A percentile compares a stretch with the other conserved stretches of the same genome.
phyloP scores from a whole-genome alignment of 1,140 invertebrate species.

The Zophobas atratus region DNA sequence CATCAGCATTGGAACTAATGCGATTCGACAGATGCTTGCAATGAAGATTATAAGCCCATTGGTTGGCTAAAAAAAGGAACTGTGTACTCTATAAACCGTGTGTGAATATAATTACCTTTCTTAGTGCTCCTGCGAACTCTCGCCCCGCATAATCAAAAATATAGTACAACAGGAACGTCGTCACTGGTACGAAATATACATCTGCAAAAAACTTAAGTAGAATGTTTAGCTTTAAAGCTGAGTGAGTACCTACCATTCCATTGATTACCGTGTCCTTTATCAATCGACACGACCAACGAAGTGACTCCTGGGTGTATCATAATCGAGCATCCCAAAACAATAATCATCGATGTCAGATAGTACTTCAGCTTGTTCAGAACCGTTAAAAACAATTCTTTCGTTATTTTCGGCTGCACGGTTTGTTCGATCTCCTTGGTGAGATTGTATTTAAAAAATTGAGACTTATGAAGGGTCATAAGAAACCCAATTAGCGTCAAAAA shows the following conservation, averaged over 20 bases:
- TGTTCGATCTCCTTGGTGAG: not conserved
- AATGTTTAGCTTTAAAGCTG: not conserved
- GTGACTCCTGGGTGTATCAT: slow-evolving; percentile 56
- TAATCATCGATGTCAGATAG: slow-evolving; percentile 45
- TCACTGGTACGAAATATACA: slow-evolving; percentile 56
- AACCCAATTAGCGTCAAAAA: slow-evolving; percentile 25
- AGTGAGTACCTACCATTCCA: slow-evolving; percentile 51
- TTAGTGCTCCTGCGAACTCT: slow-evolving; percentile 48
- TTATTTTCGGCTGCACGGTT: not conserved
- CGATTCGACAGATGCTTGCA: slow-evolving; percentile 46
- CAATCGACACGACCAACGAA: slow-evolving; percentile 50
- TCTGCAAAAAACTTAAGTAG: slow-evolving; percentile 49
- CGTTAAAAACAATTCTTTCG: slow-evolving; percentile 9
- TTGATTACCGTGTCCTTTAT: slow-evolving; percentile 31
- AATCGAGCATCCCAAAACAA: slow-evolving; percentile 52
- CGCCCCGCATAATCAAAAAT: slow-evolving; percentile 52
- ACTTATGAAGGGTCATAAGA: not conserved
- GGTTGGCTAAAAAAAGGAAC: slow-evolving; percentile 51
- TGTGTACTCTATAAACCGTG: not conserved
- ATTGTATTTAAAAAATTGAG: slow-evolving; percentile 13
- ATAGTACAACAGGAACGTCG: slow-evolving; percentile 53
- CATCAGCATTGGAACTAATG: slow-evolving; percentile 54
- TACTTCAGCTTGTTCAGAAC: slow-evolving; percentile 30
- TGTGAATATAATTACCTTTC: slow-evolving; percentile 45
- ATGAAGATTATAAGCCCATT: slow-evolving; percentile 45